Conservation (phyloP, 92 coral and sea anemone species). For the Porites evermanni region DNA sequence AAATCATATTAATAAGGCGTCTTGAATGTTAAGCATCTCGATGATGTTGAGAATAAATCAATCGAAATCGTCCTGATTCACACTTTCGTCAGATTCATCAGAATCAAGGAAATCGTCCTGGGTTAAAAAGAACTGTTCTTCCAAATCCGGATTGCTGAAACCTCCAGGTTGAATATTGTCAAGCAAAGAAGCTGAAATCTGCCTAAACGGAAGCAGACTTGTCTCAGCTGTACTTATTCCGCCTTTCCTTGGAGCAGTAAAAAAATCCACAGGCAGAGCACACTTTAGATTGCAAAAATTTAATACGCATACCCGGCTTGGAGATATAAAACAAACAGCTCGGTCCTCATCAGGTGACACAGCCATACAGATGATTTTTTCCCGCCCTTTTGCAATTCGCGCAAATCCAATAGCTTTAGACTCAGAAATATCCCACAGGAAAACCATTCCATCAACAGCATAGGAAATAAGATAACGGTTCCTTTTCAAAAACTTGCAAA, state of each 20-base stretch:
- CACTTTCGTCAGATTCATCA: no score
- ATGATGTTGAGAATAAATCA: neutral
- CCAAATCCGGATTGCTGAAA: neutral
- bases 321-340: slow-evolving; percentile 1
- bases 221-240: neutral
- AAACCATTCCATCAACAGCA: slow-evolving; percentile 24
- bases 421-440: slow-evolving; percentile 42
- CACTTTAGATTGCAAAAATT: neutral
- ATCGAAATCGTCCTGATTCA: neutral
- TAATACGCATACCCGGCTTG: neutral
- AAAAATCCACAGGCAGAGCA: neutral
- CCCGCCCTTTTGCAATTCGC: neutral
- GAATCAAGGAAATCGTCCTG: neutral
- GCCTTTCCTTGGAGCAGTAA: neutral
- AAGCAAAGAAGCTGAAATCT: neutral
- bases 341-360: slow-evolving; percentile 3
- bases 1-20: no score
- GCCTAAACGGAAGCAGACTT: neutral
- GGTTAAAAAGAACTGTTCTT: neutral
- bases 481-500: slow-evolving; percentile 49
- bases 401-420: slow-evolving; percentile 22
- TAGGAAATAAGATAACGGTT: slow-evolving; percentile 56
- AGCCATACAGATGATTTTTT: neutral
- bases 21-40: neutral
- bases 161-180: neutral